phyloP scores from a whole-genome alignment of 1,140 invertebrate genomes.

The Aphelinus atriplicis region DNA sequence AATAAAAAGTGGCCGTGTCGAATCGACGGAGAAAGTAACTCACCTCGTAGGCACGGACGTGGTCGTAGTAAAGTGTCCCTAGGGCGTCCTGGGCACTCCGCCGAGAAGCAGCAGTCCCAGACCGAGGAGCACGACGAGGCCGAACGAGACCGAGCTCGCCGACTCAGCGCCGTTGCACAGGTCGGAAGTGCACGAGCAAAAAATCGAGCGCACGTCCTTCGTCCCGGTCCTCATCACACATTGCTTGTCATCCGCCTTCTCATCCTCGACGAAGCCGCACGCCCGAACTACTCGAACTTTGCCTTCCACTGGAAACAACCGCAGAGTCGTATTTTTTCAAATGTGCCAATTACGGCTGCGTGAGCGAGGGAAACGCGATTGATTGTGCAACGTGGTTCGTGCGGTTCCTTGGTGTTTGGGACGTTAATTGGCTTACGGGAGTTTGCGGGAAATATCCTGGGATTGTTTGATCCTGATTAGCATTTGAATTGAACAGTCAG shows the following conservation, averaged over 20 bases:
- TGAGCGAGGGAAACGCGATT: not conserved
- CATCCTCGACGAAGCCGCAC: constrained; percentile 78
- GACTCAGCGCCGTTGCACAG: constrained; percentile 73
- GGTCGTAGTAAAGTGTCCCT: not conserved
- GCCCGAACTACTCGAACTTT: constrained; percentile 77
- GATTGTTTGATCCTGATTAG: too few species aligned
- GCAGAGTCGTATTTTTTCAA: not conserved
- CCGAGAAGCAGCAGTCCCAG: not conserved
- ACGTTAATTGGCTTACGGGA: too few species aligned
- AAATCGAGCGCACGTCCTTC: constrained; percentile 76
- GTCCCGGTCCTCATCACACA: constrained; percentile 76
- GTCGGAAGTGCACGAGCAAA: constrained; percentile 79
- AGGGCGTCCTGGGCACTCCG: constrained; percentile 12
- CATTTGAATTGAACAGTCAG: too few species aligned
- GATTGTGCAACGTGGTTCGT: not conserved
- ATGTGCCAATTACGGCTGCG: not conserved
- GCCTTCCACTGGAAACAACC: constrained; percentile 73
- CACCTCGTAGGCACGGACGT: constrained; percentile 12
- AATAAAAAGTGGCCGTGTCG: too few species aligned
- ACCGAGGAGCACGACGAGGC: constrained; percentile 6
- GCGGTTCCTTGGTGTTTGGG: too few species aligned
- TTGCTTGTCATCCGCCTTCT: constrained; percentile 66
- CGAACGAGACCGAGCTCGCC: constrained; percentile 13
- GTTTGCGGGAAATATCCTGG: too few species aligned
- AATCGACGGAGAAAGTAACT: too few species aligned